Base-by-base conservation (phyloP, 1,140 invertebrate species). In the Drosophila ercepeae region DNA sequence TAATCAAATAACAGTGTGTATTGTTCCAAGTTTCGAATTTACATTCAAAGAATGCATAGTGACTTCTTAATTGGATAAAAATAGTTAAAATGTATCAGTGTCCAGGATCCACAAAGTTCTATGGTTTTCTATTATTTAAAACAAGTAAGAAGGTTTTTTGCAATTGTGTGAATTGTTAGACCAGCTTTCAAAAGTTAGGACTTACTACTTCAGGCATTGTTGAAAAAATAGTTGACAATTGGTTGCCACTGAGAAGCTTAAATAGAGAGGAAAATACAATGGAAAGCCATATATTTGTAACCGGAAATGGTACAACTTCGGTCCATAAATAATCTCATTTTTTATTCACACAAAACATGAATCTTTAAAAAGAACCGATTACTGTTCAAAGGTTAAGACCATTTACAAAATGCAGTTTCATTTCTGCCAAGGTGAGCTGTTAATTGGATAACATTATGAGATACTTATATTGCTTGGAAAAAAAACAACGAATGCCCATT, bases 391-490 rank as follows among this genome's bases (percentile, higher is more conserved):
- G 48, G 25, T 67, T 63, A 67, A 67, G 49, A 67, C 7, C 19
- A 4, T 46, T 64, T 34, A 32, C 27, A 67, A 27, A 25, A 16
- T 29, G 21, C n/a, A 61, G 42, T 41, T 36, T 61, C 61, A 64
- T 63, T 64, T 39, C 7, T 18, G 41, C 27, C 29, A 41, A 61
- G 36, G 60, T 53, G 48, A 67, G 50, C 60, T 65, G 63, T 44
- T 65, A 65, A 67, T 67, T 65, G 46, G 27, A 45, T 44, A 25
- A 53, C 48, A 67, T 45, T 67, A 67, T 53, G 39, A 29, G 61
- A 9, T 67, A 34, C 60, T 63, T 48, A 13, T 25, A 48, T 27
- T 49, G 3, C 25, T 29, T 13, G 23, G 3, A 9, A 21, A 18
- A 32, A 29, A 18, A 32, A 29, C 13, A 23, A 18, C 14, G 21